These are phyloP conservation scores for Grammomys surdaster DNA, from an alignment of 2,113 vertebrate genomes.

Conservation along the genomic window DNA sequence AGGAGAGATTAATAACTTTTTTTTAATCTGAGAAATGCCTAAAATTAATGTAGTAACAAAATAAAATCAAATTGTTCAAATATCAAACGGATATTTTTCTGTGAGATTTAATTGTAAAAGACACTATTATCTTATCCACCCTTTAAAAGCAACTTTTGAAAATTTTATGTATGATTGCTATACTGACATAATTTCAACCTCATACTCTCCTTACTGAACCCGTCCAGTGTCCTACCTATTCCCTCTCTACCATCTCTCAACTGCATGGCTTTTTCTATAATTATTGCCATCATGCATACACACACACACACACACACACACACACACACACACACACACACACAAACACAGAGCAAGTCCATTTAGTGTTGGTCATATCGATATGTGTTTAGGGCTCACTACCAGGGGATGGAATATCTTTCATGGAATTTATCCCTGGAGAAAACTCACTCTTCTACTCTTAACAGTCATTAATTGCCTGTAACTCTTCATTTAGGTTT, in stretches of 20 bases:
- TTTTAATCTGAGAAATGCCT: not conserved
- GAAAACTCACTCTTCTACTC: not conserved
- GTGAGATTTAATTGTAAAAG: not conserved
- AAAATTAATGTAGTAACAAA: not conserved
- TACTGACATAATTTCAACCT: not conserved
- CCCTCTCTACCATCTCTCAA: not conserved
- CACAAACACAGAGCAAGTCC: too few relatives aligned
- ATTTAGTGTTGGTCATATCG: not conserved
- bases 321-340: not conserved
- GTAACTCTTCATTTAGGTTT: not conserved
- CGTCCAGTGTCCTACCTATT: not conserved
- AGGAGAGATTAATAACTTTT: not conserved
- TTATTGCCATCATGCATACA: not conserved
- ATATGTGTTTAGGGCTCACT: not conserved
- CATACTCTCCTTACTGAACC: not conserved
- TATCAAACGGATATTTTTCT: not conserved
- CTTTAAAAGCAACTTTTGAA: not conserved
- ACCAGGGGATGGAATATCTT: not conserved
- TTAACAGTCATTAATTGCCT: not conserved
- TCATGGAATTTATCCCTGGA: not conserved
- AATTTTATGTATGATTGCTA: not conserved
- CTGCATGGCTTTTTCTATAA: not conserved
- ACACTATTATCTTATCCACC: not conserved
- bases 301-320: not conserved
- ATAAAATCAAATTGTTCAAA: not conserved